Conservation (phyloP, 2,888 invertebrate species). For the Microctonus hyperodae region DNA sequence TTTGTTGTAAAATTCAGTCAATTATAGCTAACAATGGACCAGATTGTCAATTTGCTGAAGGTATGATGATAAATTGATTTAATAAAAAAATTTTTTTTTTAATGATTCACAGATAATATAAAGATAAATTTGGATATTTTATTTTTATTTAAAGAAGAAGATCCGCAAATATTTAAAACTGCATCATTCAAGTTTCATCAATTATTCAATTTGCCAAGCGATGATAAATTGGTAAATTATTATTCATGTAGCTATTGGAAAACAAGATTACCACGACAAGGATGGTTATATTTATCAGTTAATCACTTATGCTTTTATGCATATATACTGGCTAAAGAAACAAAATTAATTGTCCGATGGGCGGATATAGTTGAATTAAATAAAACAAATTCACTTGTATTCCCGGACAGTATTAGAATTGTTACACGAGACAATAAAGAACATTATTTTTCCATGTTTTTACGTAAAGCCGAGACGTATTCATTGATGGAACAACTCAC, state of each 20-base stretch:
- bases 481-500: constrained; percentile 93
- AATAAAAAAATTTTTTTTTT: background rate
- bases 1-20: constrained; percentile 95
- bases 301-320: constrained; percentile 97
- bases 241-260: constrained; percentile 96
- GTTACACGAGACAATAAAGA: constrained; percentile 80
- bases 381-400: constrained; percentile 78
- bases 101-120: constrained; percentile 9
- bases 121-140: constrained; percentile 26
- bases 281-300: constrained; percentile 96
- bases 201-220: constrained; percentile 88
- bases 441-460: constrained; percentile 91
- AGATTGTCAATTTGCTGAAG: constrained; percentile 68
- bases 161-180: constrained; percentile 79
- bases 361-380: constrained; percentile 84
- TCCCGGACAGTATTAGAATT: constrained; percentile 87
- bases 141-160: constrained; percentile 74
- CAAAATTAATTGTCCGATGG: constrained; percentile 88
- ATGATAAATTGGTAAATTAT: constrained; percentile 96
- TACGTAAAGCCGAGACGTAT: constrained; percentile 89
- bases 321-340: constrained; percentile 90
- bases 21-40: constrained; percentile 79
- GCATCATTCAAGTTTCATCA: constrained; percentile 85
- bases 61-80: constrained; percentile 51
- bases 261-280: constrained; percentile 91